A percentile compares a stretch with the other conserved stretches of the same genome.
phyloP scores from a whole-genome alignment of 1,140 invertebrate genomes.

The Thaumatotibia leucotreta region DNA sequence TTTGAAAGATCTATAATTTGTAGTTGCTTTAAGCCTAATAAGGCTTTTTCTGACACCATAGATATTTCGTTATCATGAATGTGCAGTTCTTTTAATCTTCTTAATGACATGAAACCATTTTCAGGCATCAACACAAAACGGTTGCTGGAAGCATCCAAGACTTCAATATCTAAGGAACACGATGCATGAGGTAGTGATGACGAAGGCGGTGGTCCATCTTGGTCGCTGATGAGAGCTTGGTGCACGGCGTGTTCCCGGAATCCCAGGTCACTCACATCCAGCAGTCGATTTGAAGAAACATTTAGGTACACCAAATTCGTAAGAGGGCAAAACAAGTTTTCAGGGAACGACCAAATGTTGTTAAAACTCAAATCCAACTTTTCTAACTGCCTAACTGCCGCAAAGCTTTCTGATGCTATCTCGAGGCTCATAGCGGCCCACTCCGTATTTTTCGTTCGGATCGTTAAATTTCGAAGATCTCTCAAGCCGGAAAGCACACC shows the following conservation, averaged over 20 bases:
- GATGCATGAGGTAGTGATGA: slow-evolving; percentile 68
- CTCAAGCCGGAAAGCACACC: slow-evolving; percentile 84
- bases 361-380: slow-evolving; percentile 91
- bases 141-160: slow-evolving; percentile 90
- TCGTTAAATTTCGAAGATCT: slow-evolving; percentile 87
- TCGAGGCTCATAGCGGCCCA: slow-evolving; percentile 88
- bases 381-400: slow-evolving; percentile 83
- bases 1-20: slow-evolving; percentile 90
- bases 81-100: slow-evolving; percentile 85
- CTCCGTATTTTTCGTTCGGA: slow-evolving; percentile 87
- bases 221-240: slow-evolving; percentile 80
- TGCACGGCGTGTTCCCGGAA: slow-evolving; percentile 80
- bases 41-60: slow-evolving; percentile 88
- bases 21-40: slow-evolving; percentile 86
- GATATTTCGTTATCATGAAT: slow-evolving; percentile 91
- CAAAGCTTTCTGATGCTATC: slow-evolving; percentile 85
- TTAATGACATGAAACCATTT: slow-evolving; percentile 86
- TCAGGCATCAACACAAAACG: slow-evolving; percentile 88
- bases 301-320: slow-evolving; percentile 86
- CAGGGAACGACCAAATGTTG: slow-evolving; percentile 92
- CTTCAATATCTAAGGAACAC: slow-evolving; percentile 88
- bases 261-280: slow-evolving; percentile 89
- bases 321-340: slow-evolving; percentile 89
- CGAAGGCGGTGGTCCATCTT: slow-evolving; percentile 62
- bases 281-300: slow-evolving; percentile 89